Conservation (phyloP, 1,140 invertebrate species). For the Sitobion miscanthi region DNA sequence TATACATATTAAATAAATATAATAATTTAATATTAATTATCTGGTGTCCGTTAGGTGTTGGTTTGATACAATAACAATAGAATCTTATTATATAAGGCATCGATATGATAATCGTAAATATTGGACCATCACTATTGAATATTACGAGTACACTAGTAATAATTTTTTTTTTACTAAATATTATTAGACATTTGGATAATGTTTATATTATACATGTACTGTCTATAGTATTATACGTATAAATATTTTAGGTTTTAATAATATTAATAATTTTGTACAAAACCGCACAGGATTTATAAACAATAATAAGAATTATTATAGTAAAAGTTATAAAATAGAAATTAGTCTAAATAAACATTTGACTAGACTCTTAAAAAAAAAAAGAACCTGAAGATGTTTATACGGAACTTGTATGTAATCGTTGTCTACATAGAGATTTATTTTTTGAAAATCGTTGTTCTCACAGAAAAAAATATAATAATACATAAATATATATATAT, state of each 20-base stretch:
- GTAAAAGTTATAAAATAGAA: constrained; percentile 37
- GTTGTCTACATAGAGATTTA: background rate
- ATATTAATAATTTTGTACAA: background rate
- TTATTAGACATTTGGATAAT: background rate
- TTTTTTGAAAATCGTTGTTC: constrained; percentile 16
- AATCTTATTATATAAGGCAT: background rate
- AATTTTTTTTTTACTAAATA: background rate
- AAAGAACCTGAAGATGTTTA: constrained; percentile 8
- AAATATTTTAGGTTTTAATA: constrained; percentile 18
- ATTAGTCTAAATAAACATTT: constrained; percentile 52
- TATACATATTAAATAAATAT: constrained; percentile 30
- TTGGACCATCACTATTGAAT: constrained; percentile 33
- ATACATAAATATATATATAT: constrained; percentile 10
- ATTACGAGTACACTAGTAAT: background rate
- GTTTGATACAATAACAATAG: background rate
- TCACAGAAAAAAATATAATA: background rate
- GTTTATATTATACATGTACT: background rate
- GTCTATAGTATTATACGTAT: constrained; percentile 1
- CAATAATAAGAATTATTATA: background rate
- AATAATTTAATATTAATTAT: constrained; percentile 1
- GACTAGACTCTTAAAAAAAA: constrained; percentile 46
- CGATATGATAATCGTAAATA: constrained; percentile 26
- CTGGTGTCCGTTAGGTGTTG: background rate
- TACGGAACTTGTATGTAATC: background rate
- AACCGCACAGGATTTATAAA: constrained; percentile 40